Percentiles rank a stretch among this genome's conserved stretches.
Conservation (phyloP, 2,797 vertebrate species). For the Tarsius wallacei region DNA sequence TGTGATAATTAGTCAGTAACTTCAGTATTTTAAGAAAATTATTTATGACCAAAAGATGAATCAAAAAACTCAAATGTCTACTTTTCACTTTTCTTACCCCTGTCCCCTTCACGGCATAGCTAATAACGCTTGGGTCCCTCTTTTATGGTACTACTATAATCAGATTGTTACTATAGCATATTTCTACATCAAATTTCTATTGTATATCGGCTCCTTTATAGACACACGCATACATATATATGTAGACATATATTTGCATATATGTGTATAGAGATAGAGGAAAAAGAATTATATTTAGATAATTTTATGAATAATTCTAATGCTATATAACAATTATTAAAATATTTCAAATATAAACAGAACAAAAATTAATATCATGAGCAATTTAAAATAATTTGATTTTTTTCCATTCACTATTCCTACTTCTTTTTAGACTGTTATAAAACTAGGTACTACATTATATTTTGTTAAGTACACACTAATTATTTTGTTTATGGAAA, state of each 20-base stretch:
- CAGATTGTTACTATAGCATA: background rate
- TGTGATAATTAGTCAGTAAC: background rate
- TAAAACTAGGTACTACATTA: background rate
- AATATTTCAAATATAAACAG: conserved; percentile 12
- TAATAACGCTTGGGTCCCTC: background rate
- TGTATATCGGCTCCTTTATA: background rate
- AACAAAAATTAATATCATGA: background rate
- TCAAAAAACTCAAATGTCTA: background rate
- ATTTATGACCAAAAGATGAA: background rate
- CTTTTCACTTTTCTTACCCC: background rate
- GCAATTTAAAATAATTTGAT: background rate
- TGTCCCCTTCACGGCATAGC: background rate
- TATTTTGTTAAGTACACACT: background rate
- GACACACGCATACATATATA: accelerated
- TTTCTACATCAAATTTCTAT: background rate
- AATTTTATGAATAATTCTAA: background rate
- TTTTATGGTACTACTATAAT: background rate
- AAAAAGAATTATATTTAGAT: background rate
- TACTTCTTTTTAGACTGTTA: background rate
- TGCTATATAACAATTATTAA: background rate
- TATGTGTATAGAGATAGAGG: no score
- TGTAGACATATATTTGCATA: no score
- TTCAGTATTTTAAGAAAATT: background rate
- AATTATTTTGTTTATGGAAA: background rate
- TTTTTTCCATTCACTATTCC: background rate